These are phyloP conservation scores for Phenganax marumi DNA, from an alignment of 92 coral and sea anemone species.

Conservation along the genomic window DNA sequence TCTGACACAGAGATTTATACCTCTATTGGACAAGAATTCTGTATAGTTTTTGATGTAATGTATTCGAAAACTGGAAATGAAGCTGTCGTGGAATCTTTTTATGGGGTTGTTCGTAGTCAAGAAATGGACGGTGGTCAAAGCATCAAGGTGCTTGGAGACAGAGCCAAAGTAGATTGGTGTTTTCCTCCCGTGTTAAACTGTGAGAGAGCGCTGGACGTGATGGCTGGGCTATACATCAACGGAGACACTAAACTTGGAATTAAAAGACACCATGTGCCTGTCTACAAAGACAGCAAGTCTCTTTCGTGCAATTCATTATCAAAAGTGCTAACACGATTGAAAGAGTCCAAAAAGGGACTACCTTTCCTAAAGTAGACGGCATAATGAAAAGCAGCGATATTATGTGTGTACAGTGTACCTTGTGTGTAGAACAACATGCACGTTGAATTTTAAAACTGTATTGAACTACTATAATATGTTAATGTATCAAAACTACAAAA, in stretches of 20 bases:
- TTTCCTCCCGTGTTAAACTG: not conserved
- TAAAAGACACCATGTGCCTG: slow-evolving; percentile 21
- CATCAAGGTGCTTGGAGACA: slow-evolving; percentile 8
- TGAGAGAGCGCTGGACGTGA: slow-evolving; percentile 18
- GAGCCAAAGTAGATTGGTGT: slow-evolving; percentile 1
- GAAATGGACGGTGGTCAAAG: slow-evolving; percentile 29
- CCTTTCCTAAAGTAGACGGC: slow-evolving; percentile 10
- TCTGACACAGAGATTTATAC: slow-evolving; percentile 1
- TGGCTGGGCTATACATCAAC: slow-evolving; percentile 13
- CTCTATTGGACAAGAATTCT: slow-evolving; percentile 29
- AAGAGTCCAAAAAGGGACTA: slow-evolving; percentile 12
- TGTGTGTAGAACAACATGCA: not conserved
- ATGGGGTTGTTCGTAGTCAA: slow-evolving; percentile 22
- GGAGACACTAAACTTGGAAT: slow-evolving; percentile 19
- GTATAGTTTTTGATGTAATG: not conserved
- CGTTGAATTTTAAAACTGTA: too few relatives aligned
- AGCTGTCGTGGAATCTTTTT: slow-evolving; percentile 12
- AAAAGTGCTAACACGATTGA: slow-evolving; percentile 11
- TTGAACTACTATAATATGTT: too few relatives aligned
- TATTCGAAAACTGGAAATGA: slow-evolving; percentile 11
- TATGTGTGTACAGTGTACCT: not conserved
- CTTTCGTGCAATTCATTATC: not conserved
- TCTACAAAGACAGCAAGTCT: slow-evolving; percentile 24
- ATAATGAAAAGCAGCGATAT: not conserved
- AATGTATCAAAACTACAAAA: too few relatives aligned